These are phyloP conservation scores for Melipona quadrifasciata DNA, from an alignment of 1,140 invertebrate genomes.

Conservation along the genomic window DNA sequence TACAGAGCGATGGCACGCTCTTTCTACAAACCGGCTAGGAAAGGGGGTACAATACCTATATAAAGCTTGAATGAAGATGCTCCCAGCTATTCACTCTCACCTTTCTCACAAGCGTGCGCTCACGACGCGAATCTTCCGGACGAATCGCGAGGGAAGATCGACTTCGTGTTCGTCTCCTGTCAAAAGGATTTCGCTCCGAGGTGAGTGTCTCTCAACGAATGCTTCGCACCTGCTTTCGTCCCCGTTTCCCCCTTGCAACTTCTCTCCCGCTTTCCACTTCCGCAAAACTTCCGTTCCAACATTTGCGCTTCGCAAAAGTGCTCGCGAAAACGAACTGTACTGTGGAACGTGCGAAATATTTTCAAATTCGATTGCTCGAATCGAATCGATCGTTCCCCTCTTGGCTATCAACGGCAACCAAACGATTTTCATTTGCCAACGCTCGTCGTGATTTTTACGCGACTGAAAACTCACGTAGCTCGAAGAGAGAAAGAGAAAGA, in stretches of 20 bases:
- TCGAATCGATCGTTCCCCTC: no score
- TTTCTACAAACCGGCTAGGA: slow-evolving; percentile 75
- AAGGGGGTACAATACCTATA: slow-evolving; percentile 82
- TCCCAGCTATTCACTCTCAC: slow-evolving; percentile 81
- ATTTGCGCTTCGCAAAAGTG: no score
- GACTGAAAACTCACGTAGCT: not conserved
- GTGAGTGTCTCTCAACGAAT: slow-evolving; percentile 43
- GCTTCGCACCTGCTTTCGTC: not conserved
- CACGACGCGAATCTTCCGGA: slow-evolving; percentile 62
- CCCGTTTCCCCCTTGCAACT: no score
- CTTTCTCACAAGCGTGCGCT: slow-evolving; percentile 74
- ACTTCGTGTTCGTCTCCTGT: slow-evolving; percentile 41
- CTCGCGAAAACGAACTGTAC: no score
- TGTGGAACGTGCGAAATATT: no score
- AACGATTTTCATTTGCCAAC: no score
- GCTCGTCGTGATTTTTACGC: not conserved
- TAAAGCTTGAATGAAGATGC: slow-evolving; percentile 82
- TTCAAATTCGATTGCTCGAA: no score
- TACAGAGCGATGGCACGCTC: slow-evolving; percentile 73
- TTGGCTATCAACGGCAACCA: no score
- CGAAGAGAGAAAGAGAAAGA: not conserved
- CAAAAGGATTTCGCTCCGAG: slow-evolving; percentile 57
- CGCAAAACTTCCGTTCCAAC: no score
- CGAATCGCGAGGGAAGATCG: slow-evolving; percentile 66
- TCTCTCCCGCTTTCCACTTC: not conserved